Conservation (phyloP, 1,140 invertebrate genomes). For the Heliothis subflexa region DNA sequence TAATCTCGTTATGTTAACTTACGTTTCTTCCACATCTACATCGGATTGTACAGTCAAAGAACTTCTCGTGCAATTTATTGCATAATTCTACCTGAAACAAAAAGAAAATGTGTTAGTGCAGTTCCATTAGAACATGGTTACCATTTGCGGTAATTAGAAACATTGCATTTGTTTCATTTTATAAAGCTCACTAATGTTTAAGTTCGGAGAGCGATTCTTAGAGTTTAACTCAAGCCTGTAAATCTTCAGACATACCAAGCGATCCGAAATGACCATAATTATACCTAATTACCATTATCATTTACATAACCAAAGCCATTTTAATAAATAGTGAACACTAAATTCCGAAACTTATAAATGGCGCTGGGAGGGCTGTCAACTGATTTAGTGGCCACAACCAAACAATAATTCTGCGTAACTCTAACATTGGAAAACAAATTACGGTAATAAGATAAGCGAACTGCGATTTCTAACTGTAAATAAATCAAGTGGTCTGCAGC, state of each 20-base stretch:
- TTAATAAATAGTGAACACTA: conserved; percentile 16
- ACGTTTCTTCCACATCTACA: conserved; percentile 75
- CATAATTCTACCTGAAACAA: conserved; percentile 86
- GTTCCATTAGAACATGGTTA: conserved; percentile 48
- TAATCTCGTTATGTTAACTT: conserved; percentile 74
- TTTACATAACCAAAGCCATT: background rate
- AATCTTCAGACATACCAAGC: conserved; percentile 13
- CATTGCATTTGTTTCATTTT: conserved; percentile 34
- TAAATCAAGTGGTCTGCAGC: conserved; percentile 41
- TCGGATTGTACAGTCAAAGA: conserved; percentile 70
- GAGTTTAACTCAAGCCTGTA: background rate
- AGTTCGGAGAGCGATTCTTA: background rate
- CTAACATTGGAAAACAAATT: conserved; percentile 40
- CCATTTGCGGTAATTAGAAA: conserved; percentile 41
- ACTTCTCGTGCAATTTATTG: conserved; percentile 83
- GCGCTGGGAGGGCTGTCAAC: conserved; percentile 13
- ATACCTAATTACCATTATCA: conserved; percentile 15
- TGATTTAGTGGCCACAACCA: conserved; percentile 12
- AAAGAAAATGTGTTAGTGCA: conserved; percentile 84
- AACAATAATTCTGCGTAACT: conserved; percentile 32
- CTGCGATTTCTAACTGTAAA: conserved; percentile 21
- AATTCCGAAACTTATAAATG: conserved; percentile 22
- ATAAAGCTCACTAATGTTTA: conserved; percentile 9
- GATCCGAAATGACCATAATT: conserved; percentile 8
- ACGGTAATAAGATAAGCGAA: conserved; percentile 37